Conservation (phyloP, 1,140 invertebrate species). For the Leptinotarsa undecemlineata region DNA sequence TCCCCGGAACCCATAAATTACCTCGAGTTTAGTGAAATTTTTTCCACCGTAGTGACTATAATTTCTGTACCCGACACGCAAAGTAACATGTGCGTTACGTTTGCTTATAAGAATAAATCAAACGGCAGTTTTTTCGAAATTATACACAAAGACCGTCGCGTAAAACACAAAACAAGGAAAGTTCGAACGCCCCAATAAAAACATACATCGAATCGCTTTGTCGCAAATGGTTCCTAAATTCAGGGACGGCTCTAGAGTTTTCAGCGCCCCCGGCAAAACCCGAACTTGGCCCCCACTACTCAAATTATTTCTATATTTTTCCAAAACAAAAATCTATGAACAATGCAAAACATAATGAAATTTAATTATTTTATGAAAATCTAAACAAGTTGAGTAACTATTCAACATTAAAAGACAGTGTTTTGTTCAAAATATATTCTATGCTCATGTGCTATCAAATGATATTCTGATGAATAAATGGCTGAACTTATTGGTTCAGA, state of each 20-base stretch:
- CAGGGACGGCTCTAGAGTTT: not conserved
- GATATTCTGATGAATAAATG: no score
- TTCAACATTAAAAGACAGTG: no score
- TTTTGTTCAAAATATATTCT: no score
- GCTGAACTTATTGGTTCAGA: no score
- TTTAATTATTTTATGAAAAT: no score
- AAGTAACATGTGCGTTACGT: slow-evolving; percentile 13
- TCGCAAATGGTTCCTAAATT: slow-evolving; percentile 27
- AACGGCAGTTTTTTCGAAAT: not conserved
- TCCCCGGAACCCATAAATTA: slow-evolving; percentile 6
- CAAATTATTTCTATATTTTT: no score
- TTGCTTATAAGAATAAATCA: slow-evolving; percentile 14
- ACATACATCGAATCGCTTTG: slow-evolving; percentile 14
- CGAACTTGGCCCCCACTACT: no score
- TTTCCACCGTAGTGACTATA: slow-evolving; percentile 15
- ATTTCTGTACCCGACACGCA: slow-evolving; percentile 10
- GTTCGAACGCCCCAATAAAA: not conserved
- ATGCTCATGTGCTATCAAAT: no score
- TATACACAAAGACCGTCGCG: not conserved
- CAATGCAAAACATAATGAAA: no score
- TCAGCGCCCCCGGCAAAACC: no score
- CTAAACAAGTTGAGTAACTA: no score
- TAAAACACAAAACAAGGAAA: not conserved
- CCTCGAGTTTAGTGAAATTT: slow-evolving; percentile 5
- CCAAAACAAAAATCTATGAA: no score